phyloP scores from a whole-genome alignment of 23 tunicate genomes.

The Trididemnum clinides region DNA sequence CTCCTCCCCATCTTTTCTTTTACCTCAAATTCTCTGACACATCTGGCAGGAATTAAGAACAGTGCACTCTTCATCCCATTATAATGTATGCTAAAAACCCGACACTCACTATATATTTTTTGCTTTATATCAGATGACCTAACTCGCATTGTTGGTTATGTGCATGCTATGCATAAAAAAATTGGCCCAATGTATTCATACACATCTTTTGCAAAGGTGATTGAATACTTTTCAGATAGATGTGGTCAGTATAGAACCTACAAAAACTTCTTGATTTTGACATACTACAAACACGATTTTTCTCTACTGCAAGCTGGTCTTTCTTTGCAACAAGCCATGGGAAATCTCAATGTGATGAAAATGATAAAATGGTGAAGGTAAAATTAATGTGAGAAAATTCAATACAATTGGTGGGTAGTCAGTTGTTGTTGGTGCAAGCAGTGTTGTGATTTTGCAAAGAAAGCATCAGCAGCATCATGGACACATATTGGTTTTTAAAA shows the following conservation, averaged over 20 bases:
- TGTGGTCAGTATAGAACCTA: constrained; percentile 35
- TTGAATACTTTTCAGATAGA: constrained; percentile 21
- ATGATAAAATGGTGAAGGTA: too few relatives aligned
- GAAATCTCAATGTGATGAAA: too few relatives aligned
- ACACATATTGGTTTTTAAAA: background rate
- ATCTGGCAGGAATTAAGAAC: background rate
- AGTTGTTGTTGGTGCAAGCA: too few relatives aligned
- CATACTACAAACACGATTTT: constrained; percentile 10
- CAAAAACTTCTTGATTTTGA: background rate
- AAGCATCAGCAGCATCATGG: too few relatives aligned
- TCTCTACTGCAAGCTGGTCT: background rate
- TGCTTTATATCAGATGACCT: constrained; percentile 31
- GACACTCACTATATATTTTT: background rate
- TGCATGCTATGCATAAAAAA: constrained; percentile 4
- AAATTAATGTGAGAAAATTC: too few relatives aligned
- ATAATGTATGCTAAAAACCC: background rate
- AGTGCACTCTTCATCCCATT: background rate
- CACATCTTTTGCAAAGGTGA: background rate
- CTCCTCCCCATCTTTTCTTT: too few relatives aligned
- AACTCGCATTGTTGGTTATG: constrained; percentile 12
- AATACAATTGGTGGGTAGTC: too few relatives aligned
- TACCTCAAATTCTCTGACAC: too few relatives aligned
- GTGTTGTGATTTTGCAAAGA: too few relatives aligned
- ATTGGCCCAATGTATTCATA: background rate
- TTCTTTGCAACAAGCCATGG: too few relatives aligned